Evolutionary conservation across 2,113 vertebrate species (phyloP).

Genomic region (Nothobranchius furzeri): DNA sequence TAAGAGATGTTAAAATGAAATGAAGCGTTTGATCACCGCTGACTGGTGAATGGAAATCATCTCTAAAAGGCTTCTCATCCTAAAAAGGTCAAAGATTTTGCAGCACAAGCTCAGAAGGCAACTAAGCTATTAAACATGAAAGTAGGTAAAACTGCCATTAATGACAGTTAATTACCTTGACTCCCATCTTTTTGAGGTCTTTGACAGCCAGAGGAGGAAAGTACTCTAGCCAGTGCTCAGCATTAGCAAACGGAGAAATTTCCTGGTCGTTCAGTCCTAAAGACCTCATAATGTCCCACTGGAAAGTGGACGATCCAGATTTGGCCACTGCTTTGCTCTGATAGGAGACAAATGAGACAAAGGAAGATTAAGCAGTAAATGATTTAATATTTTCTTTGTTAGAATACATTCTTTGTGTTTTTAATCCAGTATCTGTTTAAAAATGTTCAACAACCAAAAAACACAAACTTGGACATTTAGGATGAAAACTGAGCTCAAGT

Average conservation of each 20-base stretch:
- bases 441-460: not conserved
- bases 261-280: constrained; percentile 90
- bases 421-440: too few species aligned
- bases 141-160: not conserved
- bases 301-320: constrained; percentile 85
- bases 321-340: constrained; percentile 97
- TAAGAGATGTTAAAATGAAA: constrained; percentile 53
- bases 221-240: constrained; percentile 95
- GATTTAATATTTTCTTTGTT: not conserved
- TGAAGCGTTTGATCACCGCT: too few species aligned
- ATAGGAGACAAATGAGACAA: constrained; percentile 1
- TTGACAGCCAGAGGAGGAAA: constrained; percentile 91
- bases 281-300: constrained; percentile 97
- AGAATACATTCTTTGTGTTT: too few species aligned
- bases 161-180: constrained; percentile 84
- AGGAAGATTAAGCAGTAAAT: not conserved
- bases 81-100: not conserved
- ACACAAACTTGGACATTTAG: not conserved
- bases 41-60: too few species aligned
- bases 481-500: not conserved
- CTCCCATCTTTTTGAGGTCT: constrained; percentile 92
- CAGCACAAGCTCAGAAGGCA: not conserved
- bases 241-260: constrained; percentile 87
- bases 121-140: not conserved
- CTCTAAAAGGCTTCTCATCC: too few species aligned